Conservation (phyloP, 1,140 invertebrate species). For the Scylla paramamosain region DNA sequence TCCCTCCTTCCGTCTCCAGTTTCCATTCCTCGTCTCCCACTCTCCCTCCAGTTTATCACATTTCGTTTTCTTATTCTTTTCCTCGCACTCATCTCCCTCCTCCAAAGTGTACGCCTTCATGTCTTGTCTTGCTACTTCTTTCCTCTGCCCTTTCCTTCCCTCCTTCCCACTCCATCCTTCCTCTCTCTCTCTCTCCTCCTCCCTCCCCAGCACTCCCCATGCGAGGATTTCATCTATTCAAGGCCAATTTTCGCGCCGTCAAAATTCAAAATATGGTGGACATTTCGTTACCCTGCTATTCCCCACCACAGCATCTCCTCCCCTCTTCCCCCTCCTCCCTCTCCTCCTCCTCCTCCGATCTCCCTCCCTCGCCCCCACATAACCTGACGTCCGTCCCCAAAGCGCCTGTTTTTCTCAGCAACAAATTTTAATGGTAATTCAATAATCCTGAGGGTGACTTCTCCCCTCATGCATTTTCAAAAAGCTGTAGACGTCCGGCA, state of each 20-base stretch:
- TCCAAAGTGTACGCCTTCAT: no score
- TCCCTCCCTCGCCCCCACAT: background rate
- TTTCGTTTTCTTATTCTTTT: no score
- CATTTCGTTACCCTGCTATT: constrained; percentile 34
- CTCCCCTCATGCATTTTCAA: constrained; percentile 74
- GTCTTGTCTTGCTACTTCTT: background rate
- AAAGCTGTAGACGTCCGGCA: constrained; percentile 66
- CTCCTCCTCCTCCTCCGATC: background rate
- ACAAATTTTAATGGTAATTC: constrained; percentile 75
- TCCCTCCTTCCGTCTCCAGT: background rate
- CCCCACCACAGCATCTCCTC: background rate
- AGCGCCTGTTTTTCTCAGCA: constrained; percentile 61
- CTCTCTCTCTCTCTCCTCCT: background rate
- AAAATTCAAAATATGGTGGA: constrained; percentile 70
- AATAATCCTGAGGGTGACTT: constrained; percentile 73
- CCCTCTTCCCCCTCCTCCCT: background rate
- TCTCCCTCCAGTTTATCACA: no score
- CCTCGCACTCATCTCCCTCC: no score
- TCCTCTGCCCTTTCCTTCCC: background rate
- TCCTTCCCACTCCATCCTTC: background rate
- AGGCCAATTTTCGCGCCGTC: constrained; percentile 66
- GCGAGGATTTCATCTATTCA: constrained; percentile 50
- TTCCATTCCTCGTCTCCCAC: background rate
- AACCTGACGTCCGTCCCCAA: constrained; percentile 63
- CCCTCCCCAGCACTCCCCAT: background rate